Base-by-base conservation (phyloP, 2,797 vertebrate genomes). In the Chelmon rostratus region DNA sequence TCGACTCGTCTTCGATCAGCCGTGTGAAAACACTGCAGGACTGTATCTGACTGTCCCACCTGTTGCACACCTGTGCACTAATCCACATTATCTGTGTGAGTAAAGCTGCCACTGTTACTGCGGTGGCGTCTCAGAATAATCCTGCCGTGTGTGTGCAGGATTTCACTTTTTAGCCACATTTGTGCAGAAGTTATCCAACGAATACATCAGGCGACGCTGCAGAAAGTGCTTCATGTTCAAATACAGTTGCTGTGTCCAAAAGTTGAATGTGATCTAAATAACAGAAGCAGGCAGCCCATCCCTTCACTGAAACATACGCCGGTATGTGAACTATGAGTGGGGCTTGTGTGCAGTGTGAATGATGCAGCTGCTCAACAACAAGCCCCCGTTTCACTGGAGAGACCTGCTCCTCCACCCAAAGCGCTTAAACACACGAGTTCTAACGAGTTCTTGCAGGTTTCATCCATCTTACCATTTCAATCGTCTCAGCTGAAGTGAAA, bases 311-410 rank as follows among this genome's bases (percentile, higher is more conserved):
- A 19, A 65, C 23, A 1, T 44, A 19, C 46, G 33, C 44, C 33
- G 47, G 68, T 49, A 77, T 73, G 71, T 73, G 33, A 76, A n/a
- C 28, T 68, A 64, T 74, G 46, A 61, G 57, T 31, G 44, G 46
- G 42, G n/a, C 64, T 8, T 33, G 37, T 46, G 19, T 31, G 13
- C 3, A n/a, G 12, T 40, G 38, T 40, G 15, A 11, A 21, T 40
- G 38, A 58, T 16, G 47, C 56, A 52, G 25, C 78, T 52, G 46
- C 52, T 53, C 10, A 4, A 46, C 65, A 46, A 16, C 31, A 6
- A 25, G 21, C 35, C 38, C 23, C n/a, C 18, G 50, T 52, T 53
- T 53, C 44, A 37, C 82, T 54, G 68, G 78, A 76, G 25, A 54
- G 28, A 84, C 79, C 68, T 76, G 81, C 64, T 82, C 6, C 0